A percentile compares a stretch with the other conserved stretches of the same genome.
Evolutionary conservation across 2,888 invertebrate genomes (phyloP).

Genomic region (Scaptomyza caliginosa): DNA sequence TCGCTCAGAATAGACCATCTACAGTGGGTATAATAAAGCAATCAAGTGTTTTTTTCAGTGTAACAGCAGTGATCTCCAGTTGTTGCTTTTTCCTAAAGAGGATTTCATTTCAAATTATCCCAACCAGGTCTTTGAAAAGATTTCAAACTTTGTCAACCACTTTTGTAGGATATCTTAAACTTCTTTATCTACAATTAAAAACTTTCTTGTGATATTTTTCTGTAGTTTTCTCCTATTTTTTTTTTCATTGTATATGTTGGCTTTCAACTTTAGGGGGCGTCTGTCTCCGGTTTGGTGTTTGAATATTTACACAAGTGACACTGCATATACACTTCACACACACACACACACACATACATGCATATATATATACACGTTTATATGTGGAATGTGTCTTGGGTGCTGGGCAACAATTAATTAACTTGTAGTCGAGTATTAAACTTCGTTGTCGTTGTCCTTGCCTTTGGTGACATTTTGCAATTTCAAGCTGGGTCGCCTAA

Average conservation of each 20-base stretch:
- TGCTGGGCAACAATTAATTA: slow-evolving; percentile 77
- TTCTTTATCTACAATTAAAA: slow-evolving; percentile 8
- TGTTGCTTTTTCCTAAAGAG: too few species aligned
- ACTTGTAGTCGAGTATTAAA: slow-evolving; percentile 79
- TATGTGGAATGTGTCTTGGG: slow-evolving; percentile 11
- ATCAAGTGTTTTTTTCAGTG: background rate
- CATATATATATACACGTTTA: background rate
- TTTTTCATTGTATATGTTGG: too few species aligned
- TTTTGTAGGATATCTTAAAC: slow-evolving; percentile 17
- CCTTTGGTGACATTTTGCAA: slow-evolving; percentile 55
- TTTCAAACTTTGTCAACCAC: too few species aligned
- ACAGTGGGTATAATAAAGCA: background rate
- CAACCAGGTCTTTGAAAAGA: too few species aligned
- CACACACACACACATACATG: slow-evolving; percentile 1
- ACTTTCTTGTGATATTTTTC: slow-evolving; percentile 17
- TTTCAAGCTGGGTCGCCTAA: slow-evolving; percentile 52
- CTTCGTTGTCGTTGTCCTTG: slow-evolving; percentile 40
- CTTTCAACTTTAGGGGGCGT: slow-evolving; percentile 68
- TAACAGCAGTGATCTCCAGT: background rate
- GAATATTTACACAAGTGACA: slow-evolving; percentile 71
- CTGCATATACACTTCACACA: slow-evolving; percentile 27
- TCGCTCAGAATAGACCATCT: background rate
- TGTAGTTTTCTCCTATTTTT: slow-evolving; percentile 27
- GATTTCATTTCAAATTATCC: too few species aligned
- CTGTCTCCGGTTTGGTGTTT: slow-evolving; percentile 52